A percentile compares a stretch with the other conserved stretches of the same genome.
phyloP scores from a whole-genome alignment of 2,797 vertebrate species.

The Hapalemur alaotrensis region DNA sequence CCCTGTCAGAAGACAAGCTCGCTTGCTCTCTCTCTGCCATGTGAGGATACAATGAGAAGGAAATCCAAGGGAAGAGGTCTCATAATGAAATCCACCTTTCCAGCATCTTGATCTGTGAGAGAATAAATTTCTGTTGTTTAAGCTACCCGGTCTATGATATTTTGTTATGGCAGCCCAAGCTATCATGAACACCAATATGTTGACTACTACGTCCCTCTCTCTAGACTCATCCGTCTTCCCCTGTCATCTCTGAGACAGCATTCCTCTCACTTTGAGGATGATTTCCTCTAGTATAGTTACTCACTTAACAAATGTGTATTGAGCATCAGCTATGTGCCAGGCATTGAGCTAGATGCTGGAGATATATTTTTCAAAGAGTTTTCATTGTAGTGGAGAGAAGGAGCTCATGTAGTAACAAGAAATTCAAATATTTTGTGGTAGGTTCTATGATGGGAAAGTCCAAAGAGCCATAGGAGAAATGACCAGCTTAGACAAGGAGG shows the following conservation, averaged over 20 bases:
- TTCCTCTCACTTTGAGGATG: neutral
- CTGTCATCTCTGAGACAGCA: neutral
- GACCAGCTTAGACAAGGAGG: neutral
- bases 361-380: neutral
- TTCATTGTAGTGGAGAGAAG: neutral
- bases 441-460: neutral
- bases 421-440: neutral
- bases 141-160: neutral
- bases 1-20: neutral
- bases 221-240: neutral
- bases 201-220: neutral
- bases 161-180: neutral
- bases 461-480: neutral
- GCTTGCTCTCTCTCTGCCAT: neutral
- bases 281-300: neutral
- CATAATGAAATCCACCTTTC: neutral
- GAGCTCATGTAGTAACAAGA: neutral
- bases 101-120: neutral
- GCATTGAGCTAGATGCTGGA: neutral
- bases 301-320: neutral
- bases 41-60: neutral
- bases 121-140: neutral
- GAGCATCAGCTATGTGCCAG: neutral
- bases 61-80: neutral
- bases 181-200: neutral